A percentile compares a stretch with the other conserved stretches of the same genome.
Conservation (phyloP, 2,113 vertebrate species). For the Picathartes gymnocephalus region DNA sequence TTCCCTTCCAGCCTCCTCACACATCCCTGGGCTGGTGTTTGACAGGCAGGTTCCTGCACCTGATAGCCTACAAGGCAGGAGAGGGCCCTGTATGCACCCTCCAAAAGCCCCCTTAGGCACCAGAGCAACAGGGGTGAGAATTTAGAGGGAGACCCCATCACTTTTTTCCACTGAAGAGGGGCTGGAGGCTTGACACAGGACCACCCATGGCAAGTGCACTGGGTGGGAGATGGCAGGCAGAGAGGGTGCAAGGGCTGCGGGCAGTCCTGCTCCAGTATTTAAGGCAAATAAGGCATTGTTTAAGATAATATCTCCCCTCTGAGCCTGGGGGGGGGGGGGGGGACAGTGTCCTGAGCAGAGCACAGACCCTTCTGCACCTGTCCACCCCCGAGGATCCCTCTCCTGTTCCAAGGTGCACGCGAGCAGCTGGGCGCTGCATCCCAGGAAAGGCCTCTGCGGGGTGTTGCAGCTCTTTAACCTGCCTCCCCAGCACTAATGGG, state of each 20-base stretch:
- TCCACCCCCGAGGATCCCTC: rapidly evolving
- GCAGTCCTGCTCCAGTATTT: not conserved
- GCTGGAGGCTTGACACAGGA: rapidly evolving
- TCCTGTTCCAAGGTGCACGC: rapidly evolving
- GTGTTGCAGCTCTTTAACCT: not conserved
- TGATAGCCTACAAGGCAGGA: rapidly evolving
- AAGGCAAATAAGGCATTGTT: not conserved
- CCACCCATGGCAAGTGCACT: rapidly evolving
- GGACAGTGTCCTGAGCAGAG: not conserved
- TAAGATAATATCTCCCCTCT: not conserved
- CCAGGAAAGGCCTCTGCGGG: rapidly evolving
- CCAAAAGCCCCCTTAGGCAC: not conserved
- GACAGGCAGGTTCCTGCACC: rapidly evolving
- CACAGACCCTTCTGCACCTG: not conserved
- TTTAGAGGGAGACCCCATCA: not conserved
- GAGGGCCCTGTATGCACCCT: rapidly evolving
- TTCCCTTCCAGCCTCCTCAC: not conserved
- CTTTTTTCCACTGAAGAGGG: not conserved
- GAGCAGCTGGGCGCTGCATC: rapidly evolving
- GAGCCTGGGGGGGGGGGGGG: rapidly evolving
- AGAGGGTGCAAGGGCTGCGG: not conserved
- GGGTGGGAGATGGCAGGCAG: too few relatives aligned
- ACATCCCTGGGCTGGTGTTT: not conserved
- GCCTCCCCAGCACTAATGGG: not conserved
- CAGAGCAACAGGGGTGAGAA: not conserved